A percentile compares a stretch with the other conserved stretches of the same genome.
phyloP scores from a whole-genome alignment of 2,113 vertebrate genomes.

The Dasyornis broadbenti region DNA sequence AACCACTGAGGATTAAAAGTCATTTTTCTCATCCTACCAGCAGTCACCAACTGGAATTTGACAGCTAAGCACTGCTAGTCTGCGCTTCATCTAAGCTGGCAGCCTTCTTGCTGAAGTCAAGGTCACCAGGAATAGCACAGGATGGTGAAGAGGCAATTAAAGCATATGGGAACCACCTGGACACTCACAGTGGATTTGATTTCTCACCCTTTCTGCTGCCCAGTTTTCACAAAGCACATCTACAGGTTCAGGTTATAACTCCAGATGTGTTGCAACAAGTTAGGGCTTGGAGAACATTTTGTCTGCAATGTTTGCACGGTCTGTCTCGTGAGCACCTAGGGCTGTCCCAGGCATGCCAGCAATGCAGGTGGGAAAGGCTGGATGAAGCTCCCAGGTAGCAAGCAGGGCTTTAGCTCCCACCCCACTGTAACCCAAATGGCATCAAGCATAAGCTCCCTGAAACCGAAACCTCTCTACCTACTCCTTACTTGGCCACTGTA shows the following conservation, averaged over 20 bases:
- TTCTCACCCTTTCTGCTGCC: background rate
- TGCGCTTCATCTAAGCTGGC: background rate
- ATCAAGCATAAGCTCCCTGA: background rate
- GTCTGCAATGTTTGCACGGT: background rate
- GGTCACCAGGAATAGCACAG: background rate
- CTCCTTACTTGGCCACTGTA: fast-evolving
- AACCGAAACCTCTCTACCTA: background rate
- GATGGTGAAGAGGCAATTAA: background rate
- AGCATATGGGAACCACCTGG: background rate
- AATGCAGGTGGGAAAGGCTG: background rate
- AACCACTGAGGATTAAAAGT: background rate
- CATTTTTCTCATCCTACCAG: background rate
- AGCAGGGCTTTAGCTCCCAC: background rate
- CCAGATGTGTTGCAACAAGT: background rate
- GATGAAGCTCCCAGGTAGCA: background rate
- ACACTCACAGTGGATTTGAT: background rate
- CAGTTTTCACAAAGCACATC: background rate
- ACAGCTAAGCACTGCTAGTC: background rate
- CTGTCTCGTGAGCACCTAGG: fast-evolving
- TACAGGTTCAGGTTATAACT: background rate
- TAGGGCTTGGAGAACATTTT: background rate
- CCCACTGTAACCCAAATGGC: background rate
- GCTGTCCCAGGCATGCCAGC: background rate
- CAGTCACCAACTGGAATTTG: background rate
- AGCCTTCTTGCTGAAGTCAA: constrained; percentile 3